Evolutionary conservation across 1,140 invertebrate species (phyloP).

Genomic region (Drosophila truncata): DNA sequence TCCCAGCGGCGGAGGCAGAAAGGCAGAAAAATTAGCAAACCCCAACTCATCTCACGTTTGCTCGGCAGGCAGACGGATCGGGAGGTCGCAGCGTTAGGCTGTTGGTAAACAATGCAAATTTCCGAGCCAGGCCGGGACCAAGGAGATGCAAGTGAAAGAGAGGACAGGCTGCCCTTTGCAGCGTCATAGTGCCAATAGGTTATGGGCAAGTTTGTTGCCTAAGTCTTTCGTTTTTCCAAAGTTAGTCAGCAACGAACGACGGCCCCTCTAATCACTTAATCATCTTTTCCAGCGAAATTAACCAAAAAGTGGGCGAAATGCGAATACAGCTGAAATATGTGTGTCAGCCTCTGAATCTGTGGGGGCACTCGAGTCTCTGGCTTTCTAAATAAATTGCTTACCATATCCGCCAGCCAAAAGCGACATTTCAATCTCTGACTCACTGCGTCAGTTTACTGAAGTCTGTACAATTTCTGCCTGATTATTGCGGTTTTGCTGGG

Average conservation of each 20-base stretch:
- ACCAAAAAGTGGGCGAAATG: constrained; percentile 44
- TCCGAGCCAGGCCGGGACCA: constrained; percentile 16
- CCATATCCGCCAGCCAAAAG: constrained; percentile 65
- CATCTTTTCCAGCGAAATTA: constrained; percentile 54
- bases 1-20: constrained; percentile 53
- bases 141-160: constrained; percentile 26
- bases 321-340: constrained; percentile 43
- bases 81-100: constrained; percentile 45
- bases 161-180: constrained; percentile 19
- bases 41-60: constrained; percentile 58
- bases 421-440: constrained; percentile 68
- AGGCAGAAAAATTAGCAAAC: constrained; percentile 39
- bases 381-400: constrained; percentile 63
- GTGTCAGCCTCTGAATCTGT: constrained; percentile 49
- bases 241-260: constrained; percentile 3
- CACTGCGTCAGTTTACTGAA: constrained; percentile 31
- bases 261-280: constrained; percentile 49
- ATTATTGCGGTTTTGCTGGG: constrained; percentile 60
- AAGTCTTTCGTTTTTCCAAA: constrained; percentile 66
- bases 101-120: constrained; percentile 74
- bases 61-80: constrained; percentile 58
- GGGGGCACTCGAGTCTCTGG: constrained; percentile 35
- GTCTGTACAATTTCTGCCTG: constrained; percentile 20
- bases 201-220: constrained; percentile 73
- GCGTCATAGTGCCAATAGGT: constrained; percentile 73